Base-by-base conservation (phyloP, 1,140 invertebrate genomes). In the Samia ricini region DNA sequence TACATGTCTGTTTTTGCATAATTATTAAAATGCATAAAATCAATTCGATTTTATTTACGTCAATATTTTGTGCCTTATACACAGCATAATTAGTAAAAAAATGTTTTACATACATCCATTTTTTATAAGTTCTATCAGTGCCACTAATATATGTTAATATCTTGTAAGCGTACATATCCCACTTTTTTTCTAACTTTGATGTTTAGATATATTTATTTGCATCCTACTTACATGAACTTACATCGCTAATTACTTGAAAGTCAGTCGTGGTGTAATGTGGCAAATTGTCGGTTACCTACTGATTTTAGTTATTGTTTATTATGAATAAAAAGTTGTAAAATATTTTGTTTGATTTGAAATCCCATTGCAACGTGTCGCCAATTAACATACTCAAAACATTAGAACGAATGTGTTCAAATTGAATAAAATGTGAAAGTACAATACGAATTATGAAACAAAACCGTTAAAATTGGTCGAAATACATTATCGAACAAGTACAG, bases 221-320 rank as follows among this genome's bases (percentile, higher is more conserved):
- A 63, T 42, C 76, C 61, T 68, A 71, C 66, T 71, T 74, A 68
- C 75, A 74, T 68, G 68, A 73, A 71, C 66, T 71, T 74, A 68
- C 75, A 74, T 68, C 68, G 74, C 76, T 79, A 72, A 63, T 52
- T 64, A 63, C 62, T 66, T 62, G 56, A 63, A 64, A 63, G 62
- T 64, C 67, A 56, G 64, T 73, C 76, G 78, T 71, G 71, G 67
- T 73, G 66, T 75, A 76, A 81, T 76, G 76, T 82, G 71, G 81
- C 84, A 86, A 86, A 85, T 85, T 76, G 71, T 78, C 69, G 62
- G 66, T 80, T 81, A 81, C 20, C 20, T 52, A 85, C 74, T 83
- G 76, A 84, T 89, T 88, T 89, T 85, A 83, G 85, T 88, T 89
- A 80, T 86, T 85, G 83, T 85, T 89, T 87, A 87, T 85, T 83